These are phyloP conservation scores for Neotoxoptera formosana DNA, from an alignment of 1,140 invertebrate genomes.

Conservation along the genomic window DNA sequence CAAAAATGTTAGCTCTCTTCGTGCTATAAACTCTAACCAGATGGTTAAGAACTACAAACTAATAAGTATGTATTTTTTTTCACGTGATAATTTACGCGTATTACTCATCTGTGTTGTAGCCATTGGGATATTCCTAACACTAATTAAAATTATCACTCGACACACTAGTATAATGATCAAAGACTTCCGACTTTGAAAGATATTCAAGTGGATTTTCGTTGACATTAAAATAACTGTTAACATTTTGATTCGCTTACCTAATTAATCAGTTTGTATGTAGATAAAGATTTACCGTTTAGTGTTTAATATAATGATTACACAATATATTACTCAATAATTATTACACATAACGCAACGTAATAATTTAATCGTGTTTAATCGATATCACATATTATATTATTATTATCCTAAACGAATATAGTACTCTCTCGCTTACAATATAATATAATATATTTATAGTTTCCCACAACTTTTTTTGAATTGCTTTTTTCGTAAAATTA, in stretches of 20 bases:
- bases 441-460: too few relatives aligned
- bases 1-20: neutral
- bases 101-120: neutral
- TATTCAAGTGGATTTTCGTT: neutral
- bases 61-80: neutral
- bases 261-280: neutral
- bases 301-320: neutral
- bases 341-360: neutral
- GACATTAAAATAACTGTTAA: neutral
- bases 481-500: neutral
- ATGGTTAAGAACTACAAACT: neutral
- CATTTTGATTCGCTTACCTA: neutral
- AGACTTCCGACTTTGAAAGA: neutral
- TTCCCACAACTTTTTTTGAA: neutral
- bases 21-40: neutral
- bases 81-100: fast-evolving
- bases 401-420: too few relatives aligned
- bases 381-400: neutral
- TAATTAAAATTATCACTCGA: neutral
- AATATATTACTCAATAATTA: neutral
- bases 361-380: neutral
- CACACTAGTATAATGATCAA: neutral
- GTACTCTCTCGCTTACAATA: neutral
- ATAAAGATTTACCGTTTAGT: neutral
- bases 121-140: neutral